Evolutionary conservation across 2,888 invertebrate genomes (phyloP).

Genomic region (Alloscopus bannaensis): DNA sequence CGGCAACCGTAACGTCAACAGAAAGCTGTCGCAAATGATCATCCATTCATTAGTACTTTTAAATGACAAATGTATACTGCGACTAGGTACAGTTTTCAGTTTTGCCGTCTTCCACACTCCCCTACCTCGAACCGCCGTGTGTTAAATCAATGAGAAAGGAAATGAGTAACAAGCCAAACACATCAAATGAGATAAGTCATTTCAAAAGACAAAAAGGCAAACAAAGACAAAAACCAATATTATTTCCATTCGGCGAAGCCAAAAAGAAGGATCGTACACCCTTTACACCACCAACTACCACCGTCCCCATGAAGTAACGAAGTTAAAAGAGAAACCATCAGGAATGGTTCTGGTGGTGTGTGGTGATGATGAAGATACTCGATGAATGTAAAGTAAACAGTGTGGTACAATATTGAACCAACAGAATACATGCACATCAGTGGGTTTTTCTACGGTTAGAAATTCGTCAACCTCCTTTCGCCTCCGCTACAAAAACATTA

Average conservation of each 20-base stretch:
- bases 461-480: conserved; percentile 18
- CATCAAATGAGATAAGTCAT: conserved; percentile 12
- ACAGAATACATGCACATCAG: too few species aligned
- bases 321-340: background rate
- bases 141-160: conserved; percentile 44
- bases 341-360: background rate
- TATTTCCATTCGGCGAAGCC: conserved; percentile 7
- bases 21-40: too few species aligned
- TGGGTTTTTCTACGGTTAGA: too few species aligned
- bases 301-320: background rate
- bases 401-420: background rate
- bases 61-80: too few species aligned
- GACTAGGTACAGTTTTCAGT: too few species aligned
- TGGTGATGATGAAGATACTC: background rate
- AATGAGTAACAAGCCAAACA: conserved; percentile 48
- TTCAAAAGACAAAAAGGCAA: conserved; percentile 18
- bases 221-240: conserved; percentile 24
- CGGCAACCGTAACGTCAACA: too few species aligned
- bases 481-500: too few species aligned
- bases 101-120: too few species aligned
- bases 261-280: background rate
- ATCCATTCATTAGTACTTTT: too few species aligned
- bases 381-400: conserved; percentile 15
- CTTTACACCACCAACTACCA: background rate
- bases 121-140: too few species aligned